phyloP scores from a whole-genome alignment of 2,113 vertebrate species.

The Cephalopholis sonnerati region DNA sequence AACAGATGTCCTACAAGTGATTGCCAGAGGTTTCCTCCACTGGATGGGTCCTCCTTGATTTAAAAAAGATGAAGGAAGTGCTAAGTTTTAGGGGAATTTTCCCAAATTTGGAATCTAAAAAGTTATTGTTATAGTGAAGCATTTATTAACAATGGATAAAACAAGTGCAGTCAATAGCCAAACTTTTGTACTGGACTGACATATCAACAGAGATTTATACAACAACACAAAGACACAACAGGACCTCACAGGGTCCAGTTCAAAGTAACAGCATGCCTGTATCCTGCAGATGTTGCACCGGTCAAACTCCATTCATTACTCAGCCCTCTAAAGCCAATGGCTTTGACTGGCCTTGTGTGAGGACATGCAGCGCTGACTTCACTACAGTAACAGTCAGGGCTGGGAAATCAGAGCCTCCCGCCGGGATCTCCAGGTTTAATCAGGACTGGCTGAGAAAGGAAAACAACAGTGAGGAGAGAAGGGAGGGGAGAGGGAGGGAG shows the following conservation, averaged over 20 bases:
- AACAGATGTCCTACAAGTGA: background rate
- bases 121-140: too few species aligned
- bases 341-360: conserved; percentile 53
- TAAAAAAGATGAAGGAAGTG: background rate
- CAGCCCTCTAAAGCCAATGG: conserved; percentile 23
- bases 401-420: conserved; percentile 72
- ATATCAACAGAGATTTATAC: background rate
- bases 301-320: conserved; percentile 51
- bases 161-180: background rate
- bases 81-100: background rate
- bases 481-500: conserved; percentile 4
- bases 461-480: conserved; percentile 56
- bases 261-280: background rate
- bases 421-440: conserved; percentile 70
- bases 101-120: background rate
- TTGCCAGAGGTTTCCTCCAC: background rate
- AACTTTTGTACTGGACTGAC: background rate
- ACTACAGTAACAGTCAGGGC: conserved; percentile 71
- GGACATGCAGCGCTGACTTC: conserved; percentile 68
- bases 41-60: background rate
- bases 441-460: conserved; percentile 69
- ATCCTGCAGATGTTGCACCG: conserved; percentile 49
- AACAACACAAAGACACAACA: background rate
- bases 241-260: conserved; percentile 42
- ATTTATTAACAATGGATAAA: background rate